Evolutionary conservation across 2,797 vertebrate species (phyloP).

Genomic region (Hyperoplus immaculatus): DNA sequence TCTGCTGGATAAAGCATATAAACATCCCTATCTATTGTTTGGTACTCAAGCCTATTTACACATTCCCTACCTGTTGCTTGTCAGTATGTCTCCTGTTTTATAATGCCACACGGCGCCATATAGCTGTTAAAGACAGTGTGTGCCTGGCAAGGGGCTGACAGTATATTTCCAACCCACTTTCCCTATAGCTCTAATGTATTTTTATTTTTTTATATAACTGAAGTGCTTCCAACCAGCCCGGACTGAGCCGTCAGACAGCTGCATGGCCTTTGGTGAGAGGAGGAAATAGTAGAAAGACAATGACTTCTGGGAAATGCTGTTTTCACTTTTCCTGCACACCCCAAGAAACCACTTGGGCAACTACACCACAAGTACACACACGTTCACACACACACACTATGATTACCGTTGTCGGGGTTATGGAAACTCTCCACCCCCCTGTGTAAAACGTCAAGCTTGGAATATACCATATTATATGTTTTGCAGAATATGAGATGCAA

Average conservation of each 20-base stretch:
- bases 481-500: slow-evolving; percentile 54
- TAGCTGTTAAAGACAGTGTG: slow-evolving; percentile 52
- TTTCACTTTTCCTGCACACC: slow-evolving; percentile 58
- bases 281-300: slow-evolving; percentile 59
- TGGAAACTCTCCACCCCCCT: slow-evolving; percentile 69
- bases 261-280: slow-evolving; percentile 25
- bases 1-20: slow-evolving; percentile 4
- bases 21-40: slow-evolving; percentile 7
- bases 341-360: slow-evolving; percentile 49
- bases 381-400: slow-evolving; percentile 23
- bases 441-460: slow-evolving; percentile 71
- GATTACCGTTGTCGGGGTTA: slow-evolving; percentile 46
- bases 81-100: slow-evolving; percentile 50
- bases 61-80: slow-evolving; percentile 56
- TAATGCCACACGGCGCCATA: slow-evolving; percentile 32
- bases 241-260: slow-evolving; percentile 46
- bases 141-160: slow-evolving; percentile 41
- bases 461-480: slow-evolving; percentile 64
- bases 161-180: slow-evolving; percentile 49
- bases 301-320: slow-evolving; percentile 70
- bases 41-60: slow-evolving; percentile 7
- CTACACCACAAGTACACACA: slow-evolving; percentile 17
- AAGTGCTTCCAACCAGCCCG: slow-evolving; percentile 43
- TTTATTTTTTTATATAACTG: slow-evolving; percentile 49
- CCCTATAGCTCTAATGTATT: slow-evolving; percentile 46